phyloP scores from a whole-genome alignment of 2,888 invertebrate genomes.

The Hemithea aestivaria region DNA sequence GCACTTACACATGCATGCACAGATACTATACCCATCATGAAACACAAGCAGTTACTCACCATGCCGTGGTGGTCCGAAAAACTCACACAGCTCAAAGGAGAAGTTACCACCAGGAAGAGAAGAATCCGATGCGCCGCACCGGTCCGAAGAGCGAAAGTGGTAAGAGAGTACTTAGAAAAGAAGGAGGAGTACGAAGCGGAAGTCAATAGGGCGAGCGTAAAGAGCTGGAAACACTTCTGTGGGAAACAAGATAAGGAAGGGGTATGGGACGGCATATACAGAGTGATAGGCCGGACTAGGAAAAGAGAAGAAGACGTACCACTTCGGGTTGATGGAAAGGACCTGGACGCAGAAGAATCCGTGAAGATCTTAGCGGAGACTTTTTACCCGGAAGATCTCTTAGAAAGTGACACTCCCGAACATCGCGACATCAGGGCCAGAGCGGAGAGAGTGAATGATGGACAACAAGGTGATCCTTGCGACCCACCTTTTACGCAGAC shows the following conservation, averaged over 20 bases:
- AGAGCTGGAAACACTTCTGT: constrained; percentile 20
- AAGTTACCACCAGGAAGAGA: neutral
- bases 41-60: neutral
- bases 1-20: neutral
- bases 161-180: constrained; percentile 1
- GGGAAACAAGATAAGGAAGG: constrained; percentile 15
- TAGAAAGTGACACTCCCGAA: no score
- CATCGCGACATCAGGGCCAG: no score
- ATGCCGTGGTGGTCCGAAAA: constrained; percentile 10
- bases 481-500: constrained; percentile 19
- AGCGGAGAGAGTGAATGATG: no score
- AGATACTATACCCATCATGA: neutral
- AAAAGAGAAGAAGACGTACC: no score
- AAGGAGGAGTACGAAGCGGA: constrained; percentile 1
- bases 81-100: neutral
- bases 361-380: neutral
- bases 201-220: no score
- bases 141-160: neutral
- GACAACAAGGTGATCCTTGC: no score
- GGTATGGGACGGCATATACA: constrained; percentile 8
- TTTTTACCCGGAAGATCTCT: constrained; percentile 1
- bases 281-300: no score
- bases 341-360: constrained; percentile 1
- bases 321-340: neutral
- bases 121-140: constrained; percentile 7